Base-by-base conservation (phyloP, 1,140 invertebrate species). In the Mycetomoellerius zeteki region DNA sequence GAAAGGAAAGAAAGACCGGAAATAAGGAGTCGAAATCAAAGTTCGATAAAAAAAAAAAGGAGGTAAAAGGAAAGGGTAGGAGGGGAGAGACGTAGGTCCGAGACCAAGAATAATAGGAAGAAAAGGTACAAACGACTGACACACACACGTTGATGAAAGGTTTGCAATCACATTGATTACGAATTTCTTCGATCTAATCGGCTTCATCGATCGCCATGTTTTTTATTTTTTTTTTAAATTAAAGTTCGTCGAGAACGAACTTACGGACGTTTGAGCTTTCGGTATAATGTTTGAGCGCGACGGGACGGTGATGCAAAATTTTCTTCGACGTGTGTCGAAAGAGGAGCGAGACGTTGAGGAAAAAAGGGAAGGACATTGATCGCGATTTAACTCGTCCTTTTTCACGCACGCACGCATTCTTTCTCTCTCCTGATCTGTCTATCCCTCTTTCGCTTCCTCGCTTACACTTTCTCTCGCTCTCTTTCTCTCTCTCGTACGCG, bases 1-100 rank as follows among this genome's bases (percentile, higher is more conserved):
- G 86, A 85, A 73, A 87, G 69, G 86, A 86, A 71, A 86, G 76
- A 81, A 65, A 80, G 64, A 81, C 12, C 33, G 52, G 62, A 86
- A 86, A 80, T 27, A 33, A 78, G 72, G 33, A 80, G 27, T 30
- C n/a, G 21, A 86, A 86, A 86, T 5, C 10, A 24, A 24, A 58
- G 37, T 69, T 56, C 16, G 43, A 43, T 43, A 43, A 43, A 43
- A 43, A 43, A 58, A 69, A 58, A 56, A 3, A 52, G 50, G 24
- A 43, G 50, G 2, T 24, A 62, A 78, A 52, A 43, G 62, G 60
- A 10, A 16, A n/a, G 3, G 60, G 2, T 10, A 50, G 21, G 19
- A 27, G 21, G 7, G 14, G 50, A 37, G 19, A 5, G 21, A 4
- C 19, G 8, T 21, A 52, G 19, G 7, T 37, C 6, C 14, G 37